Evolutionary conservation across 2,797 vertebrate species (phyloP).

Genomic region (Propithecus deckenii): DNA sequence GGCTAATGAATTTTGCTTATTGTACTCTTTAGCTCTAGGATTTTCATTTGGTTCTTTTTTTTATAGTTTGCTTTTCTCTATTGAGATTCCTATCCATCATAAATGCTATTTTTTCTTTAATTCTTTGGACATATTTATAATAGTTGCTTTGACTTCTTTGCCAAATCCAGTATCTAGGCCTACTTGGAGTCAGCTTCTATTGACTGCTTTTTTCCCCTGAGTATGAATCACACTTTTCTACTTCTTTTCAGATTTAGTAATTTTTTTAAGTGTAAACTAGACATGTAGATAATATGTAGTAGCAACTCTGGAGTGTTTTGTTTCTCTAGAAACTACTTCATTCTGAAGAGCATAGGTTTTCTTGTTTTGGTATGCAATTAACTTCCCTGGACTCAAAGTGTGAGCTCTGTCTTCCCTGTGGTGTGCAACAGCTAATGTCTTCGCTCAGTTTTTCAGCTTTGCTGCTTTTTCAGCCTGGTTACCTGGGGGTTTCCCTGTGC

Average conservation of each 20-base stretch:
- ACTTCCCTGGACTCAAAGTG: not conserved
- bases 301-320: not conserved
- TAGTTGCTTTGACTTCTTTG: slow-evolving; percentile 43
- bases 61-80: not conserved
- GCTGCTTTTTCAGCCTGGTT: not conserved
- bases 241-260: not conserved
- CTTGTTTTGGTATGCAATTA: slow-evolving; percentile 12
- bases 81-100: not conserved
- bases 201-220: not conserved
- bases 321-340: slow-evolving; percentile 15
- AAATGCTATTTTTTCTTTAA: not conserved
- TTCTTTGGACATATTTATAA: slow-evolving; percentile 13
- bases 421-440: not conserved
- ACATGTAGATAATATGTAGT: not conserved
- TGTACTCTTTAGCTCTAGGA: not conserved
- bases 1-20: not conserved
- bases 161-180: not conserved
- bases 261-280: slow-evolving; percentile 31
- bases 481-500: not conserved
- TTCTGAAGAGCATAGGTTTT: slow-evolving; percentile 4
- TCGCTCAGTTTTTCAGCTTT: not conserved
- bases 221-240: not conserved
- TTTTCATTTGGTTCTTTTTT: not conserved
- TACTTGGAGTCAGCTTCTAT: not conserved
- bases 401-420: not conserved